These are phyloP conservation scores for Heteractis magnifica DNA, from an alignment of 92 coral and sea anemone species.

Conservation along the genomic window DNA sequence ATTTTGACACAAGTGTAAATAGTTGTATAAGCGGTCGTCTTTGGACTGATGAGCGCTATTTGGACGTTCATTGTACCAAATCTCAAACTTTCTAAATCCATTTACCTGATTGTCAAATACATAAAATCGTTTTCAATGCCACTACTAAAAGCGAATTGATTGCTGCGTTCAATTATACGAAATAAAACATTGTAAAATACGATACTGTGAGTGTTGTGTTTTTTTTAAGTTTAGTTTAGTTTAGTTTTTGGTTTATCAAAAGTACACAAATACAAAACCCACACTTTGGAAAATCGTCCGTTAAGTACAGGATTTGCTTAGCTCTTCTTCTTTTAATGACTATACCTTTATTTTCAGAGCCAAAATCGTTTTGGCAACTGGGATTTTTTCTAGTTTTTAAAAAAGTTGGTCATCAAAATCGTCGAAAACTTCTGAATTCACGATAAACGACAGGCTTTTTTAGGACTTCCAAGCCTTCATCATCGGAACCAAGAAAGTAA, in stretches of 20 bases:
- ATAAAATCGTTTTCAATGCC: neutral
- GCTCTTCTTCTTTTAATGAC: neutral
- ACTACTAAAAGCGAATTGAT: neutral
- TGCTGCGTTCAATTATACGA: slow-evolving; percentile 13
- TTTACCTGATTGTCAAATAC: slow-evolving; percentile 20
- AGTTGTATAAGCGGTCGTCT: slow-evolving; percentile 17
- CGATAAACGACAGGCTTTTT: neutral
- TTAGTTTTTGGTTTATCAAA: neutral
- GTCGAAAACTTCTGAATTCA: neutral
- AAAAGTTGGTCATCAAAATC: neutral
- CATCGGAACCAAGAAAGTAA: neutral
- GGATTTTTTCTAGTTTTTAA: neutral
- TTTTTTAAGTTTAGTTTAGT: too few species aligned
- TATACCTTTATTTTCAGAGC: neutral
- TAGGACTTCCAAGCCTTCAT: neutral
- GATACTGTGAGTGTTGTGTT: neutral
- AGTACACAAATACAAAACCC: neutral
- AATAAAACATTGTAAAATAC: slow-evolving; percentile 10
- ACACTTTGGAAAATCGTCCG: neutral
- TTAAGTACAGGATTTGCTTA: neutral
- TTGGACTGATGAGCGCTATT: slow-evolving; percentile 19
- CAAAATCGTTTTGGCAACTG: neutral
- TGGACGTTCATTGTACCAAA: slow-evolving; percentile 1
- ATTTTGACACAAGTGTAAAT: slow-evolving; percentile 23
- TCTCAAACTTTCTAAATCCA: slow-evolving; percentile 8